Evolutionary conservation across 2,797 vertebrate species (phyloP), one percentile per base, ranked within the genome.

Genomic region (Tenualosa ilisha): DNA sequence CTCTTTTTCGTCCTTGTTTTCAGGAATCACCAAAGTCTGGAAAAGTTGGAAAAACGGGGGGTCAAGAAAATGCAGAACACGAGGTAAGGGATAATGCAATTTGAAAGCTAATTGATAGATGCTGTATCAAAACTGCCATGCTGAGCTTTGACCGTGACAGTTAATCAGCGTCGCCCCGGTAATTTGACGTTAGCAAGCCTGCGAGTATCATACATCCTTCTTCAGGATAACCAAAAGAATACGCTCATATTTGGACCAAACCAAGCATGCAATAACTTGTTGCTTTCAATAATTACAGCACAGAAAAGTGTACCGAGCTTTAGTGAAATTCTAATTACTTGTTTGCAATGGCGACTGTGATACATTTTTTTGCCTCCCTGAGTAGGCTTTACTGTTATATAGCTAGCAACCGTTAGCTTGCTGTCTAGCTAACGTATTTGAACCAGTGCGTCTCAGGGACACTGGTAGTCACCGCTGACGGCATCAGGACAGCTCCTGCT

Each of bases 31-130:
- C 91, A 0, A 96, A 96, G 88, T 93, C 94, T 91, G 93, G 92
- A n/a, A 96, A 96, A 95, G 92, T 92, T 88, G 90, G 91, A 50
- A 96, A 96, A 91, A 91, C 93, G 85, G 93, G 93, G 90, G 94
- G 92, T 85, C 95, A 94, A 82, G 96, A 96, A 56, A 95, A 94
- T 88, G 91, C 94, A 37, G 95, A 96, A 54, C 93, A 95, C 92
- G 96, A 96, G 95, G 96, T 96, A 92, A 86, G 68, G 79, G 1
- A 20, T 46, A 7, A 20, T 79, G 40, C 72, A 79, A 22, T 79
- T 20, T 43, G 17, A 79, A 79, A 79, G 37, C 72, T 24, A 63
- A 63, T 2, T 2, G n/a, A 63, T 63, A 24, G 59, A 46, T 6
- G 17, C 11, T 79, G 37, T 37, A 31, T 15, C 4, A 75, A 40